Evolutionary conservation across 2,888 invertebrate genomes (phyloP).

Genomic region (Cepaea hortensis): DNA sequence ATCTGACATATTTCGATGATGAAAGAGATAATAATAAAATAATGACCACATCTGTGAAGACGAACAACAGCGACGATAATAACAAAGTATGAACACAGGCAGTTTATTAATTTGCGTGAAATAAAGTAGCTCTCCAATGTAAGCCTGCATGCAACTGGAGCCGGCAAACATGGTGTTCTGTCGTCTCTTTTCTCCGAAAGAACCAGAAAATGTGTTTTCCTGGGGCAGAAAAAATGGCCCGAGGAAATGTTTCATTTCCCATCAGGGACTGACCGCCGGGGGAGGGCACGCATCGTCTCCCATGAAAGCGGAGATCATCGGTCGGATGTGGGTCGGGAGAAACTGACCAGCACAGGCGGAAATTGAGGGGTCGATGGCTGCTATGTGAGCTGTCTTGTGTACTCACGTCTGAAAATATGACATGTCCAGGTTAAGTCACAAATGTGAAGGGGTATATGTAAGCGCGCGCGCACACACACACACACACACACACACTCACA

Average conservation of each 20-base stretch:
- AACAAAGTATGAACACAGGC: not conserved
- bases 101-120: not conserved
- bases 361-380: no score
- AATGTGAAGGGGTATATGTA: no score
- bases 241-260: conserved; percentile 16
- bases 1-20: not conserved
- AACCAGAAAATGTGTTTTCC: not conserved
- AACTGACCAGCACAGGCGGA: no score
- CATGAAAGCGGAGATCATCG: not conserved
- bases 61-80: not conserved
- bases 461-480: no score
- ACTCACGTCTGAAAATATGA: no score
- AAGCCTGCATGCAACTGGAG: no score
- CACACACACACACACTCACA: no score
- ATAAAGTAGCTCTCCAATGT: no score
- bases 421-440: no score
- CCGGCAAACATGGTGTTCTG: not conserved
- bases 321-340: no score
- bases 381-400: no score
- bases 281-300: no score
- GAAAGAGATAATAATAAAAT: not conserved
- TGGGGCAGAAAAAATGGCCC: not conserved
- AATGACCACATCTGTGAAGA: not conserved
- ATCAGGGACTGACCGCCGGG: not conserved
- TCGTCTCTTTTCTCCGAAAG: not conserved